Evolutionary conservation across 2,797 vertebrate genomes (phyloP), one percentile per base, ranked within the genome.

Genomic region (Sebastes flavidus): DNA sequence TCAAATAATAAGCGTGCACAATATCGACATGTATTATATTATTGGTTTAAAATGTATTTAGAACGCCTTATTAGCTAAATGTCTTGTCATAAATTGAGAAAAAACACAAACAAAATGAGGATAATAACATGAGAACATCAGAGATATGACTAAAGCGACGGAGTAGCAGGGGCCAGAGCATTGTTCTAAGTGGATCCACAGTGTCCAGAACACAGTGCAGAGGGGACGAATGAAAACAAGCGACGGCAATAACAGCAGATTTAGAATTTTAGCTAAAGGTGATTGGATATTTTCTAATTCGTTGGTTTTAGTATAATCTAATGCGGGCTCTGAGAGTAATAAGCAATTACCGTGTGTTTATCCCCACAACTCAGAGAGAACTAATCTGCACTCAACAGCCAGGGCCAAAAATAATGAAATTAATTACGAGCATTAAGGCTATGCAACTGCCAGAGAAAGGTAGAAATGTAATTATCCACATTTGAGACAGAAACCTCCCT

Each of bases 321-420:
- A 91, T 68, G 82, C 4, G 13, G 78, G 87, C 92, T 88, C 83
- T 81, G 85, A 93, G 91, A 92, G 91, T 90, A 93, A 93, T 91
- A 91, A 90, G 90, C 89, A 94, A 94, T 95, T 94, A 94, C 82
- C 13, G 46, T 22, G 75, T 88, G 92, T 94, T 93, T 92, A 94
- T 95, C 90, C 91, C 88, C 88, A 76, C 88, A 88, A 84, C 73
- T 83, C 79, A 75, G 72, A 87, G 88, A 89, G 76, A 91, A 94
- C 90, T 94, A 95, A 92, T 94, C 89, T 91, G 89, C 88, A 86
- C 90, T 93, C 84, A 94, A 87, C 86, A 94, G 92, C 86, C 84
- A 90, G 88, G 91, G 22, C 91, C 84, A 89, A 89, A 89, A 94
- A 94, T 94, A 95, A 94, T 95, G 85, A 93, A 94, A 95, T 96